Base-by-base conservation (phyloP, 2,888 invertebrate species). In the Dichetophora obliterata region DNA sequence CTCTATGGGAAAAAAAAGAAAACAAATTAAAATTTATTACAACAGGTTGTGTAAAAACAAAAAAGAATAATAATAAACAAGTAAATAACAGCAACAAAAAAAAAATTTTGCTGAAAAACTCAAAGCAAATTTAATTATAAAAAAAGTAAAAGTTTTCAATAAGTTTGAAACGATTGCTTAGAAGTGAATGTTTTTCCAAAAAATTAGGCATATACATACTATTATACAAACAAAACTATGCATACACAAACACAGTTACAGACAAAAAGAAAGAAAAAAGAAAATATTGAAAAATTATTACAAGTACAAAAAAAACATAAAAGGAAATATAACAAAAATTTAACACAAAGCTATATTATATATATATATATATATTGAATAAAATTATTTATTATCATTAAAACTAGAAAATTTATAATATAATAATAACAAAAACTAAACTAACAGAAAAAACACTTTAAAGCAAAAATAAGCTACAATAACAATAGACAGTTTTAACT, bases 381-480 rank as follows among this genome's bases (percentile, higher is more conserved):
- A n/a, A 75, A 66, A 68, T 57, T 66, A 52, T 75, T 61, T 65
- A 69, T 75, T 75, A 63, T 59, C 19, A 57, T 61, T 54, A 70
- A 59, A 70, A 61, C 31, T 75, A 69, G 43, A 37, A 69, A 69
- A 69, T 70, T 50, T 76, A 54, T 63, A 63, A 79, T 61, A 78
- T 77, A 66, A 79, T 73, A 80, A 76, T 70, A 80, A 69, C 37
- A 65, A 22, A 11, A 31, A 71, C 68, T 75, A 59, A 5, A 65
- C 71, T 50, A 70, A 77, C 75, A 66, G 76, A 69, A 65, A 71
- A 74, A 75, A 71, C 16, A 54, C 24, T 34, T 34, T 16, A 16
- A 34, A 37, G 43, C 43, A 31, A n/a, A 54, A 52, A 14, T 27
- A 27, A 74, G 72, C 59, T 69, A 22, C 2, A n/a, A 59, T 16